These are phyloP conservation scores for Heliocidaris erythrogramma DNA, from an alignment of 35 echinoderm and acorn worm genomes.

Conservation along the genomic window DNA sequence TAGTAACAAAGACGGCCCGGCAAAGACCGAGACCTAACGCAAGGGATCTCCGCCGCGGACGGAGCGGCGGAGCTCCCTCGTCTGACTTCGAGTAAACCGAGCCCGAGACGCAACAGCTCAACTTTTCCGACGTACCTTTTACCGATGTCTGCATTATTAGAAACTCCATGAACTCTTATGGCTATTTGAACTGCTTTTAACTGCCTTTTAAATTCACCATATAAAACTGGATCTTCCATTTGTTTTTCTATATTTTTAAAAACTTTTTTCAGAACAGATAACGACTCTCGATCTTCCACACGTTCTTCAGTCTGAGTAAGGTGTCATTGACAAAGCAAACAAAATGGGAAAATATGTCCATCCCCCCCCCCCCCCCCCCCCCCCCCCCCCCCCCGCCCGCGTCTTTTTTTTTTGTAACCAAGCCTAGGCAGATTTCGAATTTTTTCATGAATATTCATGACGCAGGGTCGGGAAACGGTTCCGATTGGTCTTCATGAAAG, in stretches of 20 bases:
- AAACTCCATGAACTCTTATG: background rate
- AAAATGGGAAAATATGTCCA: background rate
- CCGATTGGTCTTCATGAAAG: too few relatives aligned
- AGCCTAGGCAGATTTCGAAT: too few relatives aligned
- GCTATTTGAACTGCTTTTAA: constrained; percentile 22
- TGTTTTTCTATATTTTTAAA: background rate
- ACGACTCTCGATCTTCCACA: background rate
- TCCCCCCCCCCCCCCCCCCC: background rate
- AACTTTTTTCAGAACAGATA: too few relatives aligned
- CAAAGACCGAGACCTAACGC: background rate
- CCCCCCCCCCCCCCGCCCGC: too few relatives aligned
- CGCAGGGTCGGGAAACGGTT: too few relatives aligned
- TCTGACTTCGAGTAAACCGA: background rate
- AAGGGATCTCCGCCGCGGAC: background rate
- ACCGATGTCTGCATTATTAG: background rate
- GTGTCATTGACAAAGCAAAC: background rate
- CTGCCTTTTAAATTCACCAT: constrained; percentile 29
- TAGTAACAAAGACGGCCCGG: background rate
- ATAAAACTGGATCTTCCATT: constrained; percentile 25
- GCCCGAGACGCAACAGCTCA: background rate
- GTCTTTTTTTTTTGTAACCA: too few relatives aligned
- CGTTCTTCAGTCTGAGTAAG: background rate
- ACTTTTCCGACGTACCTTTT: background rate
- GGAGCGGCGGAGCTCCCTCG: background rate
- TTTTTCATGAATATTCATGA: too few relatives aligned